phyloP scores from a whole-genome alignment of 2,113 vertebrate species.

The Myrmecobius fasciatus region DNA sequence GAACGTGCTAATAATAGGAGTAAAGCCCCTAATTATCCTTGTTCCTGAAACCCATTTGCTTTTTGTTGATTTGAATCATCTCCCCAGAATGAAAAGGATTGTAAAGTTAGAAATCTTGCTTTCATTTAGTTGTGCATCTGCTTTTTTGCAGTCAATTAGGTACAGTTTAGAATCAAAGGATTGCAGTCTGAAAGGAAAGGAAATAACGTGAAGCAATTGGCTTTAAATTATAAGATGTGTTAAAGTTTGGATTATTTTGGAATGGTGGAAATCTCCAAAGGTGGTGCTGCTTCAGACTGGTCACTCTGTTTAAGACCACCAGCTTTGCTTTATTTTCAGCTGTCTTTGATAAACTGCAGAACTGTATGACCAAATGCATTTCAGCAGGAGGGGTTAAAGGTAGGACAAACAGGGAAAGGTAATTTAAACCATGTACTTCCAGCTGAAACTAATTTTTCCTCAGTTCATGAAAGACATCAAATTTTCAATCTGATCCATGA shows the following conservation, averaged over 20 bases:
- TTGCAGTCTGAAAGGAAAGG: conserved; percentile 31
- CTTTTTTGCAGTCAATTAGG: conserved; percentile 19
- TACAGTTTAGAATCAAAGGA: conserved; percentile 10
- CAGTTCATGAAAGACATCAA: conserved; percentile 13
- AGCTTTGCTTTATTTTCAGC: conserved; percentile 69
- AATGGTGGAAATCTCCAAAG: conserved; percentile 41
- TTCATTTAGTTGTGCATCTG: neutral
- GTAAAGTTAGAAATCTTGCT: neutral
- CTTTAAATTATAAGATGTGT: conserved; percentile 50
- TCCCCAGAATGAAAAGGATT: fast-evolving
- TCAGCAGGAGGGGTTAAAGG: conserved; percentile 5
- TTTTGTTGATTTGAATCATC: neutral
- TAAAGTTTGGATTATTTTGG: conserved; percentile 50
- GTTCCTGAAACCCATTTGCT: neutral
- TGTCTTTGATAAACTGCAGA: conserved; percentile 57
- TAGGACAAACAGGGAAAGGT: conserved; percentile 10
- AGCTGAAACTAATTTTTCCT: conserved; percentile 71
- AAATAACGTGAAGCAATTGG: neutral
- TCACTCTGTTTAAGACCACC: conserved; percentile 63
- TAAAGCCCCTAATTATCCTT: fast-evolving
- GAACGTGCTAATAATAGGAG: neutral
- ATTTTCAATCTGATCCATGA: conserved; percentile 47
- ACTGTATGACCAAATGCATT: conserved; percentile 49
- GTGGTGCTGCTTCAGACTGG: conserved; percentile 45
- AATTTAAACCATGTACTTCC: conserved; percentile 53